Base-by-base conservation (phyloP, 2,888 invertebrate species). In the Coecobrya sp. region DNA sequence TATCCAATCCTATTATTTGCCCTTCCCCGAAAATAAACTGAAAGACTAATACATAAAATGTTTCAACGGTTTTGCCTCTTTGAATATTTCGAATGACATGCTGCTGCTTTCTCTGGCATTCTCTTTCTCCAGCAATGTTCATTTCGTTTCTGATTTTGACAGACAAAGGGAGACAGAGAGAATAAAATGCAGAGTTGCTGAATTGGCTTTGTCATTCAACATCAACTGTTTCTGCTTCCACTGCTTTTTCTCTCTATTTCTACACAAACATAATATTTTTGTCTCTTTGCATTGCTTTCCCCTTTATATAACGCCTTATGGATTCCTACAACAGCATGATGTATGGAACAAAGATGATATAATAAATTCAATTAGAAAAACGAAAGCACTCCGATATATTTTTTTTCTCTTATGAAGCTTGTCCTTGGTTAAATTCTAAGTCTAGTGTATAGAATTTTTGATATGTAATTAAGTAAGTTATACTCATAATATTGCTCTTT, bases 181-280 rank as follows among this genome's bases (percentile, higher is more conserved):
- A 55, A 36, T 25, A 25, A 55, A 86, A 68, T 68, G 8, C 30
- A 27, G 16, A 30, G 30, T 27, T 30, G 30, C 68, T 68, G 68
- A 68, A 86, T 55, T 86, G 73, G 86, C 86, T 73, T 86, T 86
- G 55, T 73, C 86, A 73, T 59, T 86, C 73, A 73, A 10, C n/a
- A 19, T 19, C 55, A 55, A 62, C 22, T 62, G 11, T 27, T 22
- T 65, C 25, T 42, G 11, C 65, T 59, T 8, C 22, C n/a, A 22
- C 25, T 25, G 62, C 25, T 62, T 19, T 55, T 55, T 55, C 52
- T 52, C 16, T 19, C 3, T 19, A 59, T 59, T 62, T 22, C 7
- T 4, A 22, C 7, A 55, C 55, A 19, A 1, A 55, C 19, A 4
- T 62, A 52, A 13, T 52, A 16, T 59, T 59, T 59, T 5, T 59